These are phyloP conservation scores for Micropoecilia bifurca DNA, from an alignment of 2,797 vertebrate species.

Conservation along the genomic window DNA sequence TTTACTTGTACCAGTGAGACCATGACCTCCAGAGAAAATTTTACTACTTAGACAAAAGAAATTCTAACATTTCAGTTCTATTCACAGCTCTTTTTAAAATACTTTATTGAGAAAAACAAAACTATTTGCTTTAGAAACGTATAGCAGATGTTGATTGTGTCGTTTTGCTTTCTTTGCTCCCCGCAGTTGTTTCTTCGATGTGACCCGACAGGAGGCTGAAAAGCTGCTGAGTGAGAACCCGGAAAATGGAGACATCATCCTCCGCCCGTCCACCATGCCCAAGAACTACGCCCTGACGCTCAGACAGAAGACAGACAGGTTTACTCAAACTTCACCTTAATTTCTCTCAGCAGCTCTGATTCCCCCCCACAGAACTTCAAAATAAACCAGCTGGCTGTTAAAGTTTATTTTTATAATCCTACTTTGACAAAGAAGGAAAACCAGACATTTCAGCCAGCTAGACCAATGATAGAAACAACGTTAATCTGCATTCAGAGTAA, in stretches of 20 bases:
- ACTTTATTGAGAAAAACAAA: not conserved
- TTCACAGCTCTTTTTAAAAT: not conserved
- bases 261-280: constrained; percentile 81
- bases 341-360: not conserved
- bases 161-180: not conserved
- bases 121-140: not conserved
- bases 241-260: constrained; percentile 80
- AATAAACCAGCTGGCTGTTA: not conserved
- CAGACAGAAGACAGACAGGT: constrained; percentile 63
- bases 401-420: not conserved
- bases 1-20: not conserved
- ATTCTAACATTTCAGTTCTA: not conserved
- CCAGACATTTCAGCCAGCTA: not conserved
- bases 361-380: not conserved
- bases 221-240: constrained; percentile 80
- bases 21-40: not conserved
- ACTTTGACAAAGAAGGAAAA: not conserved
- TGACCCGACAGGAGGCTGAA: constrained; percentile 81
- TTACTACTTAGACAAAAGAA: not conserved
- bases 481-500: not conserved
- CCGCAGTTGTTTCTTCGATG: constrained; percentile 71
- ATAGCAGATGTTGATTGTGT: not conserved
- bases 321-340: not conserved
- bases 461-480: not conserved
- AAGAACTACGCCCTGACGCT: constrained; percentile 83